Evolutionary conservation across 2,888 invertebrate species (phyloP), one percentile per base, ranked within the genome.

Genomic region (Pycnomerus fuliginosus): DNA sequence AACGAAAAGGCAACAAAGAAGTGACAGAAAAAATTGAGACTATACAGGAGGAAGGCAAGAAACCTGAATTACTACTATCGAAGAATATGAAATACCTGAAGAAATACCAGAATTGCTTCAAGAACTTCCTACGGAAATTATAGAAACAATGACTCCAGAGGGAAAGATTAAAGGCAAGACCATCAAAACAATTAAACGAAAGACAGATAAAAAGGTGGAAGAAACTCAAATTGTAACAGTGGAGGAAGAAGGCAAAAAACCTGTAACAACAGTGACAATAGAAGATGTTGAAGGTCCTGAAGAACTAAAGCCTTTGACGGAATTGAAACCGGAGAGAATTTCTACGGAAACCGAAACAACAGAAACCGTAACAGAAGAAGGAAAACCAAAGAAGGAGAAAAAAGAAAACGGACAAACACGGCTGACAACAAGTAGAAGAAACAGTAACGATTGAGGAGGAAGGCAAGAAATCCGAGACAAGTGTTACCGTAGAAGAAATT

Each of bases 1-100:
- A 68, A 52, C 64, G 61, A 14, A 58, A 55, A 45, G 65, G 60
- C 8, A 48, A 50, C 36, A 61, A 64, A 43, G 52, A 74, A 35
- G 66, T 65, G 63, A 55, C 50, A 58, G 75, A 75, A 55, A 71
- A 76, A 71, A 74, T 75, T 55, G 63, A 67, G 8, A 71, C 66
- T 1, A 62, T 71, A 23, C 72, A 74, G 53, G 75, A 74, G 53
- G 73, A 73, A 47, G 73, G 74, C 30, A 73, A 69, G 58, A 56
- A 71, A 62, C 67, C 76, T 53, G 59, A 74, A 55, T 71, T 11
- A 68, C 74, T 51, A 58, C 72, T 27, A 67, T 68, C 36, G 52
- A 59, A 38, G 60, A 61, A 50, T 29, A 38, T 25, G 37, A 46
- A 23, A 30, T 55, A 20, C 46, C 44, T 3, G 48, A 49, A 40